These are phyloP conservation scores for Hydriomena furcata DNA, from an alignment of 2,888 invertebrate genomes.

Conservation along the genomic window DNA sequence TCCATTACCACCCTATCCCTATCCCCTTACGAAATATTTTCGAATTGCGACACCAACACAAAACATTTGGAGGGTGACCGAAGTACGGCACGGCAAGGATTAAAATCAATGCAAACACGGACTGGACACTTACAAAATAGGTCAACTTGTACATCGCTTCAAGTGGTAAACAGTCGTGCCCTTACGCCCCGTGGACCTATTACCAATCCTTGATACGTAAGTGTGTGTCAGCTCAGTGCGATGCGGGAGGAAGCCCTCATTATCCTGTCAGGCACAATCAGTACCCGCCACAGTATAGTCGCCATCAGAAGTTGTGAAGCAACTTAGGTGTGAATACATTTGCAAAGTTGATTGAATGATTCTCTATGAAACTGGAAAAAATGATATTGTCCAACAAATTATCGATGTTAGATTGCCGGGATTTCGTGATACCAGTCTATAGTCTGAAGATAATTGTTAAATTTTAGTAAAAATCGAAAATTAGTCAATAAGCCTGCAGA, in stretches of 20 bases:
- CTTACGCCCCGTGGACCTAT: slow-evolving; percentile 53
- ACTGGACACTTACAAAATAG: slow-evolving; percentile 7
- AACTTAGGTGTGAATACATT: slow-evolving; percentile 1
- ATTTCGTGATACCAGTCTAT: too few species aligned
- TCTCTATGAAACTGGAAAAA: too few species aligned
- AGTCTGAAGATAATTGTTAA: too few species aligned
- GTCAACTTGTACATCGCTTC: slow-evolving; percentile 15
- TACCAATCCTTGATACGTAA: slow-evolving; percentile 48
- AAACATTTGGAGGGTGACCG: neutral
- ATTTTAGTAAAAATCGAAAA: too few species aligned
- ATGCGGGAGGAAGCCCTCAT: slow-evolving; percentile 80
- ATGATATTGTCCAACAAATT: too few species aligned
- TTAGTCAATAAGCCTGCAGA: too few species aligned
- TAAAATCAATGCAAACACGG: neutral
- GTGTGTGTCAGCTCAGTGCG: slow-evolving; percentile 55
- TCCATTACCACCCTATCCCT: too few species aligned
- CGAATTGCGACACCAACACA: neutral
- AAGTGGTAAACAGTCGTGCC: slow-evolving; percentile 46
- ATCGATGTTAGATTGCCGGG: too few species aligned
- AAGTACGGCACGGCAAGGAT: neutral
- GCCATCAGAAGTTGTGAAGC: slow-evolving; percentile 4
- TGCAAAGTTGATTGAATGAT: too few species aligned
- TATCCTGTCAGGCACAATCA: slow-evolving; percentile 82
- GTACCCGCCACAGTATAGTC: slow-evolving; percentile 40
- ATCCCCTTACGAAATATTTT: too few species aligned